These are phyloP conservation scores for Trisateles emortualis DNA, from an alignment of 2,888 invertebrate genomes.

Conservation along the genomic window DNA sequence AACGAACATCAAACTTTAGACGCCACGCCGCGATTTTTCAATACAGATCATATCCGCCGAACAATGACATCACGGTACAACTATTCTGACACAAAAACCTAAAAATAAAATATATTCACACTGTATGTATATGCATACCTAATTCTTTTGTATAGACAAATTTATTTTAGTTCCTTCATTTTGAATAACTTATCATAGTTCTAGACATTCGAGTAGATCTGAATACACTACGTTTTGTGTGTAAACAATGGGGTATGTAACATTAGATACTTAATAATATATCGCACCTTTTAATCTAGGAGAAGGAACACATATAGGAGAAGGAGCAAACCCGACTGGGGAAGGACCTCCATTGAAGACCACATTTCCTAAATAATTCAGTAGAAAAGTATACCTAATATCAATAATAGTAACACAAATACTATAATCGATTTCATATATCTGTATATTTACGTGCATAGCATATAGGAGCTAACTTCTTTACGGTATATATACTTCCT, in stretches of 20 bases:
- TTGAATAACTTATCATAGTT: too few species aligned
- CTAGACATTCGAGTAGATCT: background rate
- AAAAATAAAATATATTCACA: slow-evolving; percentile 17
- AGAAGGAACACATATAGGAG: too few species aligned
- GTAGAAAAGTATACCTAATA: too few species aligned
- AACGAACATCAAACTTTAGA: slow-evolving; percentile 1
- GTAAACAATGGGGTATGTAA: background rate
- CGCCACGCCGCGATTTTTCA: slow-evolving; percentile 18
- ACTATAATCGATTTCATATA: too few species aligned
- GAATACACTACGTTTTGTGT: too few species aligned
- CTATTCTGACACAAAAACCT: slow-evolving; percentile 21
- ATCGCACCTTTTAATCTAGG: too few species aligned
- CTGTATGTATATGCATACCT: slow-evolving; percentile 10
- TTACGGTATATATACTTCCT: background rate
- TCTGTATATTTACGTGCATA: too few species aligned
- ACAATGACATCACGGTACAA: slow-evolving; percentile 35
- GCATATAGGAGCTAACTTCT: background rate
- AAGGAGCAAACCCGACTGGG: too few species aligned
- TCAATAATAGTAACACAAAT: too few species aligned
- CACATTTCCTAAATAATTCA: too few species aligned
- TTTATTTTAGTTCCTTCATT: too few species aligned
- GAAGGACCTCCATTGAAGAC: too few species aligned
- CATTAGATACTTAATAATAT: background rate
- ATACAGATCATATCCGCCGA: slow-evolving; percentile 8
- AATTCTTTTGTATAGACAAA: background rate